Conservation (phyloP, 2,113 vertebrate species). For the Vanacampus margaritifer region DNA sequence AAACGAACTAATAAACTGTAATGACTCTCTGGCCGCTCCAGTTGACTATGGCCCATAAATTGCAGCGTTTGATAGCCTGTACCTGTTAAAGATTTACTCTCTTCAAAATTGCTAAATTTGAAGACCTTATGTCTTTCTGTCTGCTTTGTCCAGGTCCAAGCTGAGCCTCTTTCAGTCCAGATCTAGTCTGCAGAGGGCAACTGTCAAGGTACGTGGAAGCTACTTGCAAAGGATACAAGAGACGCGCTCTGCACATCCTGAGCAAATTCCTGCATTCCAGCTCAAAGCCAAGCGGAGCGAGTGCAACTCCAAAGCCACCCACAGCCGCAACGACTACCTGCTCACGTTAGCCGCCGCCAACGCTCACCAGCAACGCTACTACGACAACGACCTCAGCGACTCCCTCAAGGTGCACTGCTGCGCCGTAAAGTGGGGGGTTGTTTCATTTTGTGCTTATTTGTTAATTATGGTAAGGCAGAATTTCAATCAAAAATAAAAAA, state of each 20-base stretch:
- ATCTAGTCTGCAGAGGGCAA: conserved; percentile 98
- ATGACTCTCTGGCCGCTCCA: conserved; percentile 2
- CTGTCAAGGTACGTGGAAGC: conserved; percentile 91
- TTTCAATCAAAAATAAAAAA: too few species aligned
- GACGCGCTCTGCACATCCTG: background rate
- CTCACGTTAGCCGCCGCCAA: conserved; percentile 92
- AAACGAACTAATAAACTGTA: background rate
- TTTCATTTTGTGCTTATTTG: background rate
- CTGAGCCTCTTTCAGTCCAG: conserved; percentile 96
- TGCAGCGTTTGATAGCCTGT: background rate
- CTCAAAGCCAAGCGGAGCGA: conserved; percentile 94
- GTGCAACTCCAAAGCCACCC: conserved; percentile 92
- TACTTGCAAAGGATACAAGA: background rate
- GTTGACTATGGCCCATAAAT: background rate
- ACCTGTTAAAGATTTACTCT: background rate
- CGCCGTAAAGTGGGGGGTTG: background rate
- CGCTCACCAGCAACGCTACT: conserved; percentile 94
- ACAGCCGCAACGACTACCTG: conserved; percentile 93
- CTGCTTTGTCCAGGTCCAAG: conserved; percentile 82
- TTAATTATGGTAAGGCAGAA: background rate
- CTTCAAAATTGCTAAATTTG: background rate
- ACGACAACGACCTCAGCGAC: conserved; percentile 85
- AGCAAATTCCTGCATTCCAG: conserved; percentile 53
- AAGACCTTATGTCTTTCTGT: background rate
- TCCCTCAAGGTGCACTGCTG: conserved; percentile 74